phyloP scores from a whole-genome alignment of 2,797 vertebrate species.

The Numenius phaeopus region DNA sequence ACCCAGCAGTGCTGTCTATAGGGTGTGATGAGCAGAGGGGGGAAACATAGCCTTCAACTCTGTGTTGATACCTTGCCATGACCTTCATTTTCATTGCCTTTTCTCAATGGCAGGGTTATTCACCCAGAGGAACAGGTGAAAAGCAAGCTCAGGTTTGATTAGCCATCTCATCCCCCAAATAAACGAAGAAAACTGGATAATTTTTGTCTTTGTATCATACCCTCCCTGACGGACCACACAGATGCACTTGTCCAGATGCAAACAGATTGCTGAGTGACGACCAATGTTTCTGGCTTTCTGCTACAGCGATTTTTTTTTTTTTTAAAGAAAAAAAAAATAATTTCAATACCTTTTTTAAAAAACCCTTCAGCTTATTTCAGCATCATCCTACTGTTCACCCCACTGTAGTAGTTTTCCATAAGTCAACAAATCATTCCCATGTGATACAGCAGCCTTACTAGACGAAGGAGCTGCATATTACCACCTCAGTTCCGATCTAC shows the following conservation, averaged over 20 bases:
- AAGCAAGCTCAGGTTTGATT: not conserved
- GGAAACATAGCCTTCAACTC: not conserved
- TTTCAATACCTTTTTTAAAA: not conserved
- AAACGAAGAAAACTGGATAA: not conserved
- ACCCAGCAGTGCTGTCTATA: rapidly evolving
- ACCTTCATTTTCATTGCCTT: not conserved
- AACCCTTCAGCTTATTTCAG: not conserved
- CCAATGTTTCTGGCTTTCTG: not conserved
- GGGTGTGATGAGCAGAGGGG: no score
- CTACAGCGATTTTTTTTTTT: not conserved
- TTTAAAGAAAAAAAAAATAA: not conserved
- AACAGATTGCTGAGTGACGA: not conserved
- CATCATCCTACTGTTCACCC: not conserved
- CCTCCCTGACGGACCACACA: not conserved
- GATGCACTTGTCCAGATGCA: not conserved
- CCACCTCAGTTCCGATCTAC: not conserved
- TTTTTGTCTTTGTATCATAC: not conserved
- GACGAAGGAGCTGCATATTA: not conserved
- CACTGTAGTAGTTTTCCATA: not conserved
- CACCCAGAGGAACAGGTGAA: not conserved
- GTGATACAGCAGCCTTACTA: not conserved
- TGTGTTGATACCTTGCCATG: not conserved
- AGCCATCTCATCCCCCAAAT: not conserved
- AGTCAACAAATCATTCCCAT: slow-evolving; percentile 33
- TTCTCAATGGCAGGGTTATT: not conserved